Evolutionary conservation across 2,113 vertebrate genomes (phyloP), one percentile per base, ranked within the genome.

Genomic region (Mionectes macconnelli): DNA sequence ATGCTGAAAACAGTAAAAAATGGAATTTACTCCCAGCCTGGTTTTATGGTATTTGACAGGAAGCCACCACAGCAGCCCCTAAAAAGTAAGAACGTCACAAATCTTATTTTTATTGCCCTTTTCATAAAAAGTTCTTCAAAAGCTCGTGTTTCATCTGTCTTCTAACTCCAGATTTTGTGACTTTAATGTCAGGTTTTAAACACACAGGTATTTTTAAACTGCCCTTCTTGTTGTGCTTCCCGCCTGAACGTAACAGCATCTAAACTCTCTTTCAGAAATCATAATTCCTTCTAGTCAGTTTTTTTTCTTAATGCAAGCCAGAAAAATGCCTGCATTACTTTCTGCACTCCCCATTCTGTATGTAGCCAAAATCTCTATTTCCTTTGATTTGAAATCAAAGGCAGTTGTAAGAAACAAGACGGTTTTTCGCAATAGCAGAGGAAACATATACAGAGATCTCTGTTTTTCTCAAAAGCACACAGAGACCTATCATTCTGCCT

Each of bases 371-470:
- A 86, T 57, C 69, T 77, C 52, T 44, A 28, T 84, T 90, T 77
- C 79, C 72, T 90, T 70, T 90, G 80, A 89, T 92, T 91, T 92
- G 80, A 75, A 94, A 90, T 75, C 59, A 90, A 93, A 92, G 87
- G 49, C 59, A 45, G 37, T 50, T 83, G 33, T 80, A 88, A 90
- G 90, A 83, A 96, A 55, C 70, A 24, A 88, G 75, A 76, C 85
- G 94, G 44, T 37, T 83, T 44, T 82, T 86, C 12, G 1, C 27
- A 83, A 16, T 7, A 83, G 89, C 75, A 66, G 39, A 74, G 35
- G 55, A 66, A 91, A 74, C n/a, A 52, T 14, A 21, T 2, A 52
- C 4, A 53, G 39, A 64, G 72, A 64, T 33, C 28, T 76, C 60
- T 47, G 24, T 33, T 93, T 93, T 85, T 83, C 70, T 90, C 63